Evolutionary conservation across 2,797 vertebrate species (phyloP).

Genomic region (Acanthurus tractus): DNA sequence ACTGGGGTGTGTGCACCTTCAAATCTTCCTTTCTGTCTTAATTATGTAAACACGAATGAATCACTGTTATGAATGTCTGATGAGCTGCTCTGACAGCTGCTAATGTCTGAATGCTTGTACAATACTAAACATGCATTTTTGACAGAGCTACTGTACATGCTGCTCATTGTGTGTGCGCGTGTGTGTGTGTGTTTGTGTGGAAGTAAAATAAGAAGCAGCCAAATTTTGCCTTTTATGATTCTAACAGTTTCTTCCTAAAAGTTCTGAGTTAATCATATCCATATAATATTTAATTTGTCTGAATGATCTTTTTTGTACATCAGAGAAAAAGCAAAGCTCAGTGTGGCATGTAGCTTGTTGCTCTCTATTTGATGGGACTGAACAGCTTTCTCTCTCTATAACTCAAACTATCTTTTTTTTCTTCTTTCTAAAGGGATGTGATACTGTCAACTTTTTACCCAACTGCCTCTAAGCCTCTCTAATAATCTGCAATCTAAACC

Average conservation of each 20-base stretch:
- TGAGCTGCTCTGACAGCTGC: background rate
- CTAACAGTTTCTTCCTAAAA: background rate
- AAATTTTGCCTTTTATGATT: slow-evolving; percentile 1
- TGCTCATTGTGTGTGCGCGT: too few species aligned
- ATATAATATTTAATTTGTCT: too few species aligned
- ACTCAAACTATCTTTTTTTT: background rate
- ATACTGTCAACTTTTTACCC: background rate
- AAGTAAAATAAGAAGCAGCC: background rate
- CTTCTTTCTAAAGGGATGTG: background rate
- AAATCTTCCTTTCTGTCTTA: background rate
- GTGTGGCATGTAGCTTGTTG: too few species aligned
- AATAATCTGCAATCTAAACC: slow-evolving; percentile 1
- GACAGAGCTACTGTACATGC: background rate
- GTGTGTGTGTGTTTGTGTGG: background rate
- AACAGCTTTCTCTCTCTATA: too few species aligned
- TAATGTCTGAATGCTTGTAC: background rate
- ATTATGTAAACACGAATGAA: slow-evolving; percentile 13
- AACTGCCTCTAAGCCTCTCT: background rate
- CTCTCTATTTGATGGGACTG: too few species aligned
- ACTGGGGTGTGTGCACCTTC: background rate
- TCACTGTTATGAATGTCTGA: slow-evolving; percentile 13
- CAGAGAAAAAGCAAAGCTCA: too few species aligned
- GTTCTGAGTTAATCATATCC: background rate
- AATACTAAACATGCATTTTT: slow-evolving; percentile 4
- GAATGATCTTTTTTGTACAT: too few species aligned